Percentiles rank a stretch among this genome's conserved stretches.
Evolutionary conservation across 2,113 vertebrate species (phyloP).

Genomic region (Poeciliopsis retropinna): DNA sequence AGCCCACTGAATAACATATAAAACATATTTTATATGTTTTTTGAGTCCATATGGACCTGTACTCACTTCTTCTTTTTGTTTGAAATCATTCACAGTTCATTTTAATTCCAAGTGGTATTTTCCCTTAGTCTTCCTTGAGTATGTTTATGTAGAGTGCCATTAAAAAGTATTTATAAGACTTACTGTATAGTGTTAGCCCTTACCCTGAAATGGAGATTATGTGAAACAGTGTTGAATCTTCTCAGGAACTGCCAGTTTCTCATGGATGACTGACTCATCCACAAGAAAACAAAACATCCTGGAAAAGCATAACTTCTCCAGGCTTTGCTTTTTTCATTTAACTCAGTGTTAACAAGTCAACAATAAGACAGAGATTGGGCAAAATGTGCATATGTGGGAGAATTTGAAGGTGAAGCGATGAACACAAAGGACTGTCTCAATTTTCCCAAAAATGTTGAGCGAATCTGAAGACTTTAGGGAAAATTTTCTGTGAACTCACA

Average conservation of each 20-base stretch:
- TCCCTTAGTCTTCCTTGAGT: background rate
- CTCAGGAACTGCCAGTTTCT: background rate
- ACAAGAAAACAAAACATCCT: background rate
- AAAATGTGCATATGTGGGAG: background rate
- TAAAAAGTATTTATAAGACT: background rate
- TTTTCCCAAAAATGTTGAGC: background rate
- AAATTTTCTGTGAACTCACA: no score
- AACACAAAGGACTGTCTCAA: background rate
- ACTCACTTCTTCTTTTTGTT: constrained; percentile 36
- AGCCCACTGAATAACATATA: no score
- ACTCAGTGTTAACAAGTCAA: background rate
- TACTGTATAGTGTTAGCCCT: background rate
- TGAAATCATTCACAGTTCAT: constrained; percentile 41
- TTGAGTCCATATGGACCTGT: constrained; percentile 42
- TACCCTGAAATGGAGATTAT: background rate
- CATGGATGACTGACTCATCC: no score
- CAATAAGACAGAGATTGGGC: background rate
- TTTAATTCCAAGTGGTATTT: constrained; percentile 15
- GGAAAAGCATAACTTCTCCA: background rate
- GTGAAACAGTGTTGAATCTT: background rate
- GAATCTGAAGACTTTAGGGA: no score
- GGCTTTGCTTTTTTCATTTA: background rate
- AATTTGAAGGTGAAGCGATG: background rate
- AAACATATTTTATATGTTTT: constrained; percentile 61
- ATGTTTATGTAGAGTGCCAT: background rate